Conservation (phyloP, 2,797 vertebrate genomes). For the Coluber constrictor region DNA sequence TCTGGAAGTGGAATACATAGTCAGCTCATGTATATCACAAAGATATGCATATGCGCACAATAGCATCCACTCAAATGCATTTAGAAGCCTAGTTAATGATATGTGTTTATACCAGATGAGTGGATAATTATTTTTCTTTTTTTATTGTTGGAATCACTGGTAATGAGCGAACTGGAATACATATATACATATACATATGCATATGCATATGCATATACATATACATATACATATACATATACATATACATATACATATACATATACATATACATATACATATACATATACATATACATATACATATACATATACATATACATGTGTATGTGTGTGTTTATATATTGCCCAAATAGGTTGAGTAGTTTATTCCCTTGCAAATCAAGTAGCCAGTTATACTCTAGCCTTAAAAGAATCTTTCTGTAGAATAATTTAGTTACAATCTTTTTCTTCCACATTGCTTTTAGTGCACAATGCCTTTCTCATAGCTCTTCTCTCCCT, state of each 20-base stretch:
- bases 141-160: neutral
- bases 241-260: too few species aligned
- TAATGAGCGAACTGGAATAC: neutral
- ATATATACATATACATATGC: neutral
- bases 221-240: too few species aligned
- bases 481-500: slow-evolving; percentile 1
- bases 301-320: neutral
- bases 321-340: too few species aligned
- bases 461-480: slow-evolving; percentile 10
- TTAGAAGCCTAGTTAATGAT: neutral
- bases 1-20: neutral
- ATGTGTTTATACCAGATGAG: neutral
- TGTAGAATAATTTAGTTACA: slow-evolving; percentile 14
- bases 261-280: too few species aligned
- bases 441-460: neutral
- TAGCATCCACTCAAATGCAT: neutral
- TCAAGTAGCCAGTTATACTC: neutral
- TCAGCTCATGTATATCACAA: neutral
- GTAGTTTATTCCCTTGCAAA: neutral
- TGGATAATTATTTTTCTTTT: neutral
- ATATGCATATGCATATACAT: too few species aligned
- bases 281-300: too few species aligned
- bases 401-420: neutral
- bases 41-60: neutral
- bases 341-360: neutral